phyloP scores from a whole-genome alignment of 2,797 vertebrate genomes.

The Cyprinella venusta region DNA sequence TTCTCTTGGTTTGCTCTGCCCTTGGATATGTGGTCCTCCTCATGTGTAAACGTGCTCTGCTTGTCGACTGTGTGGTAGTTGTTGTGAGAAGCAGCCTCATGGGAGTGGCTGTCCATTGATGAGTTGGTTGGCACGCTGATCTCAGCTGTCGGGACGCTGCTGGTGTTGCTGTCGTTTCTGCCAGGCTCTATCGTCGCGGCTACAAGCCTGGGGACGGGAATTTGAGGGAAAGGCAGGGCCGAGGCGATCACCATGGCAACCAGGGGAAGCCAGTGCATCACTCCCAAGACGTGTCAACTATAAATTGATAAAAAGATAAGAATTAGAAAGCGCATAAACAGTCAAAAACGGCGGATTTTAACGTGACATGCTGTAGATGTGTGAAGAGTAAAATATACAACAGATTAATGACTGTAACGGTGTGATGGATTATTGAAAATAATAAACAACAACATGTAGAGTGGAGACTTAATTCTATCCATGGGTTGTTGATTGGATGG shows the following conservation, averaged over 20 bases:
- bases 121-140: slow-evolving; percentile 36
- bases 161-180: slow-evolving; percentile 61
- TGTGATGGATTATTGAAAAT: neutral
- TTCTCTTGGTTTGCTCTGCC: slow-evolving; percentile 54
- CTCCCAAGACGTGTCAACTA: slow-evolving; percentile 86
- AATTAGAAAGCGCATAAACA: slow-evolving; percentile 35
- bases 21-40: slow-evolving; percentile 55
- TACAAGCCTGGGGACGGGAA: slow-evolving; percentile 74
- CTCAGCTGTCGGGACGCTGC: slow-evolving; percentile 26
- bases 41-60: neutral
- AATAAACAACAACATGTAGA: neutral
- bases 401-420: neutral
- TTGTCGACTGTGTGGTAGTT: slow-evolving; percentile 56
- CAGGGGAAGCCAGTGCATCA: slow-evolving; percentile 89
- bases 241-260: slow-evolving; percentile 89
- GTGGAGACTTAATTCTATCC: neutral
- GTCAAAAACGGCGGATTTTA: slow-evolving; percentile 30
- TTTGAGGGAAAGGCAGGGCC: slow-evolving; percentile 83
- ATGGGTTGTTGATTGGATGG: neutral
- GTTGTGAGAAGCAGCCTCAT: slow-evolving; percentile 60
- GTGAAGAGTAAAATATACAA: neutral
- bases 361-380: neutral
- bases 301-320: slow-evolving; percentile 36
- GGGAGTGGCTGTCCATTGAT: slow-evolving; percentile 59
- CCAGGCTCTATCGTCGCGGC: slow-evolving; percentile 70